Evolutionary conservation across 2,113 vertebrate species (phyloP), one percentile per base, ranked within the genome.

Genomic region (Theristicus caerulescens): DNA sequence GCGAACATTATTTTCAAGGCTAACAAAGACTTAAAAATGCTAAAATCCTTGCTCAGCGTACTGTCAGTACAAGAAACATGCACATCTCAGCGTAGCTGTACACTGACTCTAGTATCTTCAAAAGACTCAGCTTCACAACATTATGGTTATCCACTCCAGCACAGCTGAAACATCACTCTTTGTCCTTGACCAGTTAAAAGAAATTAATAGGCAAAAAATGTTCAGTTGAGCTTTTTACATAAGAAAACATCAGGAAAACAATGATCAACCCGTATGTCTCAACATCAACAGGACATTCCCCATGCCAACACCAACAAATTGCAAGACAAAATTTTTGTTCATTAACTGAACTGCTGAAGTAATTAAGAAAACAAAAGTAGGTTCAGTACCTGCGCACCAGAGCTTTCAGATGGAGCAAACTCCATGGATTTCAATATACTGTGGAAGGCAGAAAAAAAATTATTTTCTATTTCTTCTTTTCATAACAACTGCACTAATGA

Each of bases 401-500:
- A 98, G 94, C 97, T 98, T 87, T 99, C 99, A 11, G 99, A 98
- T 2, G 99, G 98, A 54, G 99, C 98, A 96, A 99, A 99, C 98
- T 99, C 99, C 99, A 99, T 99, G 92, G 99, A 99, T 96, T 99
- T 99, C 93, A 99, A 98, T 93, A 99, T 99, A 94, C 99, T 99
- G 98, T 71, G 65, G 96, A 98, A 92, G 96, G 79, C 84, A 98
- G 91, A 93, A 81, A 82, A 46, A 49, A 13, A 83, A 36, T 98
- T 96, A 98, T 72, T 96, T 92, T 88, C 94, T 65, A 5, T 81
- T 79, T 64, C 36, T 49, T 69, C 88, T 80, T 91, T 79, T 82
- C 65, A 4, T 44, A 74, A 78, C 49, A 80, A 61, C 66, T 49
- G 32, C 24, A 2, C 96, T 94, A 90, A 97, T 47, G 65, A 95